These are phyloP conservation scores for Tethya wilhelma DNA, from an alignment of 37 sponge, comb jelly and placozoan species.

Conservation along the genomic window DNA sequence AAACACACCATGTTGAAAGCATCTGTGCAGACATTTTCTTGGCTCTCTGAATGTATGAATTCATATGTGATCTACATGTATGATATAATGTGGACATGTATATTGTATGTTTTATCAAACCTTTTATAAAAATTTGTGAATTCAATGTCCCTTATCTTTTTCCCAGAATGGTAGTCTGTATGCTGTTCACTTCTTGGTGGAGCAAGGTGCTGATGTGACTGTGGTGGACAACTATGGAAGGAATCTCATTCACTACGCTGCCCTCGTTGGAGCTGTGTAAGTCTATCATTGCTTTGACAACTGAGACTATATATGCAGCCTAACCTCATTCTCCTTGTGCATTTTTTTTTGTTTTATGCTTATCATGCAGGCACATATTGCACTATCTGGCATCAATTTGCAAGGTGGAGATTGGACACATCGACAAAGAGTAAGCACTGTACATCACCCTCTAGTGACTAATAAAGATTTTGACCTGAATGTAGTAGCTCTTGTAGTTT, in stretches of 20 bases:
- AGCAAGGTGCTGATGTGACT: conserved; percentile 49
- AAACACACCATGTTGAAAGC: too few species aligned
- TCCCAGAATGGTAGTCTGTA: conserved; percentile 55
- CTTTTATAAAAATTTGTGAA: too few species aligned
- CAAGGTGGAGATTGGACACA: not conserved
- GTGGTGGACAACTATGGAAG: conserved; percentile 26
- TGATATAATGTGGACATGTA: too few species aligned
- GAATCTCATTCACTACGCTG: conserved; percentile 51
- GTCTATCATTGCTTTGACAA: not conserved
- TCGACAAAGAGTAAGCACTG: conserved; percentile 71
- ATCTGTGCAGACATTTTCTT: too few species aligned
- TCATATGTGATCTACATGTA: too few species aligned
- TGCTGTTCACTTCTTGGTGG: conserved; percentile 48
- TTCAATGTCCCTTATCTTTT: too few species aligned
- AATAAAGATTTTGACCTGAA: not conserved
- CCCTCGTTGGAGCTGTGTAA: conserved; percentile 64
- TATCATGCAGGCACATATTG: conserved; percentile 43
- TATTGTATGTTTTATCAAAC: too few species aligned
- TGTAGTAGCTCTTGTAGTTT: not conserved
- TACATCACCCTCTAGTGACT: too few species aligned
- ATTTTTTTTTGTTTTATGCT: not conserved
- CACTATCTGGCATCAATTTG: conserved; percentile 47
- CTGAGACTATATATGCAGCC: not conserved
- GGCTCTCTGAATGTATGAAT: too few species aligned
- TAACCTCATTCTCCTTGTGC: not conserved